Base-by-base conservation (phyloP, 2,888 invertebrate species). In the Sinohyriopsis cumingii region DNA sequence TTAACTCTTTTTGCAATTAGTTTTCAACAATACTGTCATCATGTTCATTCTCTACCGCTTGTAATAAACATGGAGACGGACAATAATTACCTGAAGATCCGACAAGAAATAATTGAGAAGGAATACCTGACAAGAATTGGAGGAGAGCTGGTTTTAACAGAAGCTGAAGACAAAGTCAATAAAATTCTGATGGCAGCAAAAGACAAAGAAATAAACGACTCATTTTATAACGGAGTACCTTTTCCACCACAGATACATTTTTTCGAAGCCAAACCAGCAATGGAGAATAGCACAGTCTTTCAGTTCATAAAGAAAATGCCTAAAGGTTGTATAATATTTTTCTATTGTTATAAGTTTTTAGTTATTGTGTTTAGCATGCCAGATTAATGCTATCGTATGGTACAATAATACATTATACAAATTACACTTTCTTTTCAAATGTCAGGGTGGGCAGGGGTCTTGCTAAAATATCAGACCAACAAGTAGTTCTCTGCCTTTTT, bases 221-320 rank as follows among this genome's bases (percentile, higher is more conserved):
- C 78, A 3, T 71, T 74, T 28, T 55, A 71, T 7, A 69, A 78
- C 53, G 78, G 77, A 1, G 64, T 66, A 20, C 55, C 70, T 1
- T 84, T 80, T 70, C 70, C 78, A 12, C 73, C 80, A 56, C 65
- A 69, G 6, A 65, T 72, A 19, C 78, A 78, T 66, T 82, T 85
- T 65, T 63, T 84, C 19, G 24, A 71, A 63, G 78, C 80, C 2
- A 83, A 79, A 67, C 55, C 68, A 25, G 19, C 76, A 24, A 78
- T 82, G 18, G 83, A 84, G 15, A 63, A 80, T 55, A 84, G 84
- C 68, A 63, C 45, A 7, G 77, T 85, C 3, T 85, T 84, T 68
- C 71, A 82, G 67, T 70, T 84, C 28, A 77, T 85, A 20, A 66
- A 73, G 64, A 75, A 71, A 62, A 84, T 85, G 83, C 85, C 85